Percentiles rank a stretch among this genome's conserved stretches.
These are phyloP conservation scores for Choloepus didactylus DNA, from an alignment of 2,797 vertebrate genomes.

Conservation along the genomic window DNA sequence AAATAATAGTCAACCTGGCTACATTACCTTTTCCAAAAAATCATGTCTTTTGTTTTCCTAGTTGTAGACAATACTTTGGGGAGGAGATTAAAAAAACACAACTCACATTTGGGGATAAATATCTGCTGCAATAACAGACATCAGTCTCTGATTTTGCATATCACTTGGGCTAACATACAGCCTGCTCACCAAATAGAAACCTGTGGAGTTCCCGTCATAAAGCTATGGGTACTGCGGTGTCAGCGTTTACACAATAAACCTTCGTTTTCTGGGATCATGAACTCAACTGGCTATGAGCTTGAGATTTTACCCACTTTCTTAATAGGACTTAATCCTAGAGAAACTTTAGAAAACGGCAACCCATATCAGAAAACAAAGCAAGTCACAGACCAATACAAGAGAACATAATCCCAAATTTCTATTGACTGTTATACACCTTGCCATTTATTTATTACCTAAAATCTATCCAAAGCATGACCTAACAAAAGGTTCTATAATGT, in stretches of 20 bases:
- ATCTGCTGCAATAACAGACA: neutral
- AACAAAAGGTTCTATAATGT: neutral
- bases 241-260: slow-evolving; percentile 84
- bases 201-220: rapidly evolving
- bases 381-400: neutral
- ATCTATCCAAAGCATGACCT: neutral
- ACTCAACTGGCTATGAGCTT: slow-evolving; percentile 78
- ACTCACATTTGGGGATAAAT: neutral
- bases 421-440: neutral
- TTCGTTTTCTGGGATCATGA: slow-evolving; percentile 86
- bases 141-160: neutral
- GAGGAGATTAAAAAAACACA: neutral
- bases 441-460: neutral
- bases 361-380: neutral
- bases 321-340: slow-evolving; percentile 62
- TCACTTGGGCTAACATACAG: neutral
- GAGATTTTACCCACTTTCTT: neutral
- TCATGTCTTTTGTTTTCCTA: neutral
- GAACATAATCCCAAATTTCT: neutral
- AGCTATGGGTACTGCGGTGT: slow-evolving; percentile 22
- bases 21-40: slow-evolving; percentile 58
- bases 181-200: neutral
- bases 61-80: slow-evolving; percentile 59
- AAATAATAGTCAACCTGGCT: slow-evolving; percentile 43
- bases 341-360: neutral